Evolutionary conservation across 2,888 invertebrate species (phyloP).

Genomic region (Phengaris arion): DNA sequence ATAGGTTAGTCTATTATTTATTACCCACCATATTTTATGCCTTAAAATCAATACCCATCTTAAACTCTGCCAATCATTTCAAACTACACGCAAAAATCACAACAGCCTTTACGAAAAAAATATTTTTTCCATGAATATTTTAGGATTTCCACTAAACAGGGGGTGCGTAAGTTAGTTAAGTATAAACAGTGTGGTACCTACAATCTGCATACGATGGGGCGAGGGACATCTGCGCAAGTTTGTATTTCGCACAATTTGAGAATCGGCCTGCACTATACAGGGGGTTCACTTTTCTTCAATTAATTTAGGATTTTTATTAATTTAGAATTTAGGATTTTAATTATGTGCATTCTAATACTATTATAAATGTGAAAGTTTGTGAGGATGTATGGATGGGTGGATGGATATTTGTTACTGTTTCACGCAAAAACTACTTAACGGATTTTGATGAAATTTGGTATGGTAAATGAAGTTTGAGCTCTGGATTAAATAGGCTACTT

Average conservation of each 20-base stretch:
- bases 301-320: slow-evolving; percentile 26
- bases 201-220: slow-evolving; percentile 73
- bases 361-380: too few relatives aligned
- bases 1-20: too few relatives aligned
- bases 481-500: too few relatives aligned
- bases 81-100: not conserved
- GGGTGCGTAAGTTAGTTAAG: slow-evolving; percentile 49
- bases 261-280: slow-evolving; percentile 56
- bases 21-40: too few relatives aligned
- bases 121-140: slow-evolving; percentile 29
- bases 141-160: slow-evolving; percentile 43
- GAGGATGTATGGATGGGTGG: too few relatives aligned
- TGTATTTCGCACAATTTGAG: slow-evolving; percentile 68
- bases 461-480: too few relatives aligned
- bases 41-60: too few relatives aligned
- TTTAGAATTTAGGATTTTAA: slow-evolving; percentile 28
- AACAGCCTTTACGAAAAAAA: slow-evolving; percentile 14
- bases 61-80: not conserved
- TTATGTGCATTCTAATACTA: not conserved
- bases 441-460: too few relatives aligned
- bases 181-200: slow-evolving; percentile 53
- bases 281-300: slow-evolving; percentile 34
- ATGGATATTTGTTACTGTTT: too few relatives aligned
- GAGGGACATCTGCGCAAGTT: slow-evolving; percentile 75
- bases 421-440: not conserved